Evolutionary conservation across 2,797 vertebrate genomes (phyloP), one percentile per base, ranked within the genome.

Genomic region (Oryzias sinensis): DNA sequence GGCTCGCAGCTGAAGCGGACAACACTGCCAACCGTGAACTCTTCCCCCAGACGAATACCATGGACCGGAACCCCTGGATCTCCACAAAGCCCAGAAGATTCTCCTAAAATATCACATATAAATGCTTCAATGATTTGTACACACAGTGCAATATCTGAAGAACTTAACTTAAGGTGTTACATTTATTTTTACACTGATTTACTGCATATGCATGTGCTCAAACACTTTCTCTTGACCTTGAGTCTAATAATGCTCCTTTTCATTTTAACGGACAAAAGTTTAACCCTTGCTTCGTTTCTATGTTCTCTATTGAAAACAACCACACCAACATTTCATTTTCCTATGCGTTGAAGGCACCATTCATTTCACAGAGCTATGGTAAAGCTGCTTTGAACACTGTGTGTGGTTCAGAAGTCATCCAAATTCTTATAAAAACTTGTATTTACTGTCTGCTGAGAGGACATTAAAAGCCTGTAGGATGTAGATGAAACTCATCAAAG

Each of bases 1-100:
- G 95, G 94, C 79, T 99, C 97, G 9, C 97, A 99, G 88, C 96
- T 98, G 76, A 98, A 99, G 43, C 94, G 86, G 15, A 99, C 93
- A 27, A 90, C 61, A 24, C 91, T 94, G 68, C 89, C 91, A 0
- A 87, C 87, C 0, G 68, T 85, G 4, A 99, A 97, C 73, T 93
- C 90, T 1, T 96, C 95, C 1, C 97, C 97, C 58, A 97, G 89
- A 5, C 97, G 94, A 6, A 98, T 97, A 6, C 96, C 95, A 0
- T 97, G 97, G 0, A 94, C 93, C 0, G 97, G 97, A 56, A 95
- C 79, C 0, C 97, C 96, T 0, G 97, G 97, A 74, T 99, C 96
- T 0, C 97, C 97, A 3, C 97, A 99, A 16, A 91, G 50, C 0
- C 96, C 95, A 0, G 81, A 69, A 58, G 91, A 93, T 51, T 93